These are phyloP conservation scores for Coregonus clupeaformis DNA, from an alignment of 2,113 vertebrate species.

Conservation along the genomic window DNA sequence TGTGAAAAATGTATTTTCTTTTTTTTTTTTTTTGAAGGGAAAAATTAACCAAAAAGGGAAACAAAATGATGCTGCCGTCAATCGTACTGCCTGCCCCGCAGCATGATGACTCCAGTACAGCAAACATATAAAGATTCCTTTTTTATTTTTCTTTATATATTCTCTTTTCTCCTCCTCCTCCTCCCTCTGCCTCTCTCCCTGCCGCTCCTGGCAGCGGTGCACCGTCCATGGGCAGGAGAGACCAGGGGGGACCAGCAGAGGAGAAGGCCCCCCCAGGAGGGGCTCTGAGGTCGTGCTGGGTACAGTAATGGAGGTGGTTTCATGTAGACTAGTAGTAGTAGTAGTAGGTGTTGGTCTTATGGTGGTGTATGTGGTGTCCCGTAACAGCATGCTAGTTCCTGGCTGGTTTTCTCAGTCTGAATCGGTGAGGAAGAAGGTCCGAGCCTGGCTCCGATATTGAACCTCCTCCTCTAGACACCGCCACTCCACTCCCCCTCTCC, in stretches of 20 bases:
- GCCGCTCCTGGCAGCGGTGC: constrained; percentile 78
- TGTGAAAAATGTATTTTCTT: constrained; percentile 57
- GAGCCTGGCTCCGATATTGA: constrained; percentile 71
- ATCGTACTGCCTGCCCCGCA: constrained; percentile 44
- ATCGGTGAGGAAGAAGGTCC: constrained; percentile 75
- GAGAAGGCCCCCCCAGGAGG: constrained; percentile 30
- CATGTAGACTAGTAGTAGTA: constrained; percentile 2
- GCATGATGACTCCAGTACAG: constrained; percentile 65
- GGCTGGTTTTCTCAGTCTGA: constrained; percentile 72
- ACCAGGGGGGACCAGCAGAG: constrained; percentile 62
- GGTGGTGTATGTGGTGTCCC: constrained; percentile 63
- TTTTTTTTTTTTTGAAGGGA: too few relatives aligned
- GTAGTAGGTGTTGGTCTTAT: neutral
- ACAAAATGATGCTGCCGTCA: constrained; percentile 54
- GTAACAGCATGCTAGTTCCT: constrained; percentile 87
- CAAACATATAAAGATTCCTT: constrained; percentile 77
- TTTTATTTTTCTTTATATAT: constrained; percentile 26
- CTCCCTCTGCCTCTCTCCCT: constrained; percentile 54
- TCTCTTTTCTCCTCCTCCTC: constrained; percentile 63
- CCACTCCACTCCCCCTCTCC: constrained; percentile 18
- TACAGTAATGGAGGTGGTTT: constrained; percentile 35
- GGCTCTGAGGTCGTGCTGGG: constrained; percentile 13
- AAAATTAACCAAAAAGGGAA: constrained; percentile 62
- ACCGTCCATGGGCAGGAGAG: constrained; percentile 78
- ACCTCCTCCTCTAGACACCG: constrained; percentile 13